Base-by-base conservation (phyloP, 2,797 vertebrate genomes). In the Bovichtus diacanthus region DNA sequence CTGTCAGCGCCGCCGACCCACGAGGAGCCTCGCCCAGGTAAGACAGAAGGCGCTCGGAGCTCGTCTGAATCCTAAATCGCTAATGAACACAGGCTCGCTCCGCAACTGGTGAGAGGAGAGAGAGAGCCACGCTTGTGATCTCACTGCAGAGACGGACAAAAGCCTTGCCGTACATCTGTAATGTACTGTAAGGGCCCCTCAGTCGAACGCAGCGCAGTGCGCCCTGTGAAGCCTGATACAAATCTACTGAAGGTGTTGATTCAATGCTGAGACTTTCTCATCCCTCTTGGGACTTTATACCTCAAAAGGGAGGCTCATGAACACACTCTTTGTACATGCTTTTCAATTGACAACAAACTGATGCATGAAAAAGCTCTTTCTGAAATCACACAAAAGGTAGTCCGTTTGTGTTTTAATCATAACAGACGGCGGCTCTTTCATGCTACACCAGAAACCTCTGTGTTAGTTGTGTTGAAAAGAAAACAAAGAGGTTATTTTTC, bases 21-120 rank as follows among this genome's bases (percentile, higher is more conserved):
- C 34, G 27, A 78, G 77, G 65, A 70, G 70, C 70, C 80, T 79
- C 50, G 27, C 77, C 76, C 80, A 90, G 89, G 89, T 91, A 51
- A 83, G 78, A 83, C 73, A 76, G 87, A 56, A 85, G 87, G 80
- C 50, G 12, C 68, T 62, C 54, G 1, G 70, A 72, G 74, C 60
- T 69, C 38, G 50, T 54, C 53, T 49, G 84, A 81, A 91, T 85
- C 77, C 70, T 90, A 88, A 9, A 90, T 82, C 21, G 36, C 79
- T 81, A 84, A 84, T 77, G 86, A 91, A 88, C 66, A 16, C n/a
- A 3, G 41, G 43, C 72, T 70, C 16, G 18, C 62, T 62, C 46
- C 2, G 16, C 46, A 23, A 5, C 58, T 44, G 85, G 82, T 63
- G 65, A 83, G 68, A 72, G 59, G 56, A 51, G 51, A 46, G 60